Percentiles rank a stretch among this genome's conserved stretches.
phyloP scores from a whole-genome alignment of 1,140 invertebrate species.

The Aphis craccivora region DNA sequence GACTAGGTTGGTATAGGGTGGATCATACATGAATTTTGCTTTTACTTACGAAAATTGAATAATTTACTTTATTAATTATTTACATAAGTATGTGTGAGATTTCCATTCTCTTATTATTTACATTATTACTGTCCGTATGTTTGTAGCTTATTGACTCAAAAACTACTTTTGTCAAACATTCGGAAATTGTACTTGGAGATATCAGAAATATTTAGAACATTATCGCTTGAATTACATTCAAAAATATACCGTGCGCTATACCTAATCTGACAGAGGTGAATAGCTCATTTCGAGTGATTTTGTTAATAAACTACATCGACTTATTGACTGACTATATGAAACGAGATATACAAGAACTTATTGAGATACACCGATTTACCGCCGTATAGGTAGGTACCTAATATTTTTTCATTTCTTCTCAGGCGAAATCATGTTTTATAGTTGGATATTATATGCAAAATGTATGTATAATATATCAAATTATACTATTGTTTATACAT shows the following conservation, averaged over 20 bases:
- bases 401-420: background rate
- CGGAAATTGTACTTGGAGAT: background rate
- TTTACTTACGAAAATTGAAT: background rate
- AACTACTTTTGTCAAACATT: background rate
- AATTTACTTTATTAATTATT: too few relatives aligned
- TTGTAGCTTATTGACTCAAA: background rate
- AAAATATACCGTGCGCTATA: background rate
- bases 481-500: background rate
- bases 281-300: background rate
- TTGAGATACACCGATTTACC: background rate
- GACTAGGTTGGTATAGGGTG: background rate
- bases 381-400: background rate
- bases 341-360: background rate
- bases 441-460: background rate
- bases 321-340: background rate
- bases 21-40: background rate
- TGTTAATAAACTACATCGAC: background rate
- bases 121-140: too few relatives aligned
- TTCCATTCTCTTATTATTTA: too few relatives aligned
- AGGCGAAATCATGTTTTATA: background rate
- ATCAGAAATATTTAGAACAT: background rate
- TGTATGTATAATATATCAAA: background rate
- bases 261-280: background rate
- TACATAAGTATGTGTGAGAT: too few relatives aligned
- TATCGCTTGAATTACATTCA: background rate